Percentiles rank a stretch among this genome's conserved stretches.
Conservation (phyloP, 2,888 invertebrate genomes). For the Apamea epomidion region DNA sequence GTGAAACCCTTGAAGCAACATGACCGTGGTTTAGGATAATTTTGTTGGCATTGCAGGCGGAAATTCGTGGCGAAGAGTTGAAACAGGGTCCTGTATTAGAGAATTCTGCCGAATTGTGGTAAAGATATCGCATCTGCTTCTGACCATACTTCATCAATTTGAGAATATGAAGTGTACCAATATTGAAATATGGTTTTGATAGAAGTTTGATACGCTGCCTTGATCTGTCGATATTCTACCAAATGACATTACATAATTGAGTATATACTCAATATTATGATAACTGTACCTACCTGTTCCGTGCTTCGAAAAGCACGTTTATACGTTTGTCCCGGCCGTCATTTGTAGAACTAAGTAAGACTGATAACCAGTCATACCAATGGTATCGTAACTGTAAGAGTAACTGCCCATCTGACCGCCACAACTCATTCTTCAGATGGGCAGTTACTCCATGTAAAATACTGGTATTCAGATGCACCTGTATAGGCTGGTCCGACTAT, state of each 20-base stretch:
- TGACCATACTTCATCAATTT: slow-evolving; percentile 3
- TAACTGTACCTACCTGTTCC: background rate
- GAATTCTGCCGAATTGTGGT: slow-evolving; percentile 11
- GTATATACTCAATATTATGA: too few relatives aligned
- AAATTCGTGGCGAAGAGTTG: background rate
- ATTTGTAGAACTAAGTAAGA: background rate
- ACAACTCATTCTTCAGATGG: background rate
- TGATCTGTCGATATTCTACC: background rate
- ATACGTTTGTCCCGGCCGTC: background rate
- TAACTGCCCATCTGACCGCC: too few relatives aligned
- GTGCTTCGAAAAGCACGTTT: background rate
- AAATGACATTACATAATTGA: background rate
- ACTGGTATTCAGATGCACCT: background rate
- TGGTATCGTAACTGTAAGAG: background rate
- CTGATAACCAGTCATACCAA: background rate
- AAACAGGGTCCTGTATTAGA: background rate
- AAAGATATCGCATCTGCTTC: background rate
- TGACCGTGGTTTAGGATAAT: slow-evolving; percentile 5
- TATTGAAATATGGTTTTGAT: background rate
- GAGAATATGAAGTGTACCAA: background rate
- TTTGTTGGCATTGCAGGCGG: background rate
- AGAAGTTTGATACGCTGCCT: background rate
- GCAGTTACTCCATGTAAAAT: background rate
- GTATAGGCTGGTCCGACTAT: background rate
- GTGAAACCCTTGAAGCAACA: slow-evolving; percentile 3